Evolutionary conservation across 2,113 vertebrate species (phyloP).

Genomic region (Syrrhaptes paradoxus): DNA sequence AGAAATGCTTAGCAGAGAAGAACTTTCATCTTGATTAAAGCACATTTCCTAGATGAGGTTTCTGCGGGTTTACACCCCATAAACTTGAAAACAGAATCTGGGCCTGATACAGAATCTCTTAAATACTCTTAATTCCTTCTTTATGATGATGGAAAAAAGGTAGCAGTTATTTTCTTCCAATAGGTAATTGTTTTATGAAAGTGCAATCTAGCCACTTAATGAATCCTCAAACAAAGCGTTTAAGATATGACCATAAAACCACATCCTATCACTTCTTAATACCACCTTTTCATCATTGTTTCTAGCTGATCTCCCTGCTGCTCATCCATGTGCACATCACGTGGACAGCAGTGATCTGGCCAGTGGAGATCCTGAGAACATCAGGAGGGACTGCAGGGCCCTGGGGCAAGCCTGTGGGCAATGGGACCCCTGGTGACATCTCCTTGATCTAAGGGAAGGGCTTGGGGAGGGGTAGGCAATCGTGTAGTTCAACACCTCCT

Average conservation of each 20-base stretch:
- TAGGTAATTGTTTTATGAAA: background rate
- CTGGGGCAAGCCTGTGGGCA: background rate
- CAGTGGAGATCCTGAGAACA: background rate
- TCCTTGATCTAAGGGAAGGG: background rate
- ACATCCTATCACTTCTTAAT: background rate
- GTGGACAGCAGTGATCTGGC: background rate
- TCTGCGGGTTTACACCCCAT: background rate
- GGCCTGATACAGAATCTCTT: background rate
- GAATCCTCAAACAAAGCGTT: background rate
- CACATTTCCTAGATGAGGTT: background rate
- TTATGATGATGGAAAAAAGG: background rate
- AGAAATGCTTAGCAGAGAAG: background rate
- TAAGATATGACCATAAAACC: background rate
- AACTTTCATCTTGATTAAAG: background rate
- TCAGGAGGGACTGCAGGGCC: background rate
- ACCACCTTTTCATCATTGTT: background rate
- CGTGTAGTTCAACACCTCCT: background rate
- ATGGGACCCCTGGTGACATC: background rate
- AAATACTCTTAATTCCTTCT: background rate
- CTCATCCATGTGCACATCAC: background rate
- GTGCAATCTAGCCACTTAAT: background rate
- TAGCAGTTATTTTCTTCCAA: background rate
- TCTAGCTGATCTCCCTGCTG: background rate
- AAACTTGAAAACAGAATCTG: background rate
- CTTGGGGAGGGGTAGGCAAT: fast-evolving